These are phyloP conservation scores for Colletes latitarsis DNA, from an alignment of 1,140 invertebrate species.

Conservation along the genomic window DNA sequence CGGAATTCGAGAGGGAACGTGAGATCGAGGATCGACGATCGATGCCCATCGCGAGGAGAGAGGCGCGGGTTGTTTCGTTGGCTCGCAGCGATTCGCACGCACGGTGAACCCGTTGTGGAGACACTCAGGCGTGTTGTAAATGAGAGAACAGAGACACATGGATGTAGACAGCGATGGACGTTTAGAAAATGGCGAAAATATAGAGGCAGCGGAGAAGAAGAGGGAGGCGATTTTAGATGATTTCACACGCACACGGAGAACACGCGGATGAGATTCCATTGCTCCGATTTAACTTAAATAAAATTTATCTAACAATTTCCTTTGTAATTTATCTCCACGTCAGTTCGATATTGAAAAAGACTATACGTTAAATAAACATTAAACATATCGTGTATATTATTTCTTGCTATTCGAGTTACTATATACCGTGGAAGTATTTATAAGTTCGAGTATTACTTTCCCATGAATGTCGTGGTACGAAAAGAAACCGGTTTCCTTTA, in stretches of 20 bases:
- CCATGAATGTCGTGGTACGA: no score
- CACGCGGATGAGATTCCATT: neutral
- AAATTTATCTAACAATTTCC: no score
- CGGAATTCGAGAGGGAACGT: neutral
- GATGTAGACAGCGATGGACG: constrained; percentile 4
- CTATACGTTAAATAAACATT: no score
- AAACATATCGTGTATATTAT: no score
- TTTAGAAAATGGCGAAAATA: constrained; percentile 20
- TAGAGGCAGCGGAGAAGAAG: constrained; percentile 4
- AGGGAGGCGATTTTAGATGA: constrained; percentile 8
- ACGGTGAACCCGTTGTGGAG: neutral
- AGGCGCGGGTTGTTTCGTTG: constrained; percentile 65
- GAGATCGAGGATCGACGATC: constrained; percentile 19
- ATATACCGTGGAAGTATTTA: no score
- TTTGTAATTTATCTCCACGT: no score
- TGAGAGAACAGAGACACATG: constrained; percentile 31
- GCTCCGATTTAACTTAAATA: neutral
- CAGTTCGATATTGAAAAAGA: no score
- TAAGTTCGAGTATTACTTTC: no score
- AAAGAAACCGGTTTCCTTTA: no score
- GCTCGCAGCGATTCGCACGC: constrained; percentile 77
- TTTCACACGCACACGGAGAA: no score
- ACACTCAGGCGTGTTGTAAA: constrained; percentile 26
- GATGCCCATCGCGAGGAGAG: constrained; percentile 16
- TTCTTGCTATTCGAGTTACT: no score